Base-by-base conservation (phyloP, 92 coral and sea anemone genomes). In the Porites divaricata region DNA sequence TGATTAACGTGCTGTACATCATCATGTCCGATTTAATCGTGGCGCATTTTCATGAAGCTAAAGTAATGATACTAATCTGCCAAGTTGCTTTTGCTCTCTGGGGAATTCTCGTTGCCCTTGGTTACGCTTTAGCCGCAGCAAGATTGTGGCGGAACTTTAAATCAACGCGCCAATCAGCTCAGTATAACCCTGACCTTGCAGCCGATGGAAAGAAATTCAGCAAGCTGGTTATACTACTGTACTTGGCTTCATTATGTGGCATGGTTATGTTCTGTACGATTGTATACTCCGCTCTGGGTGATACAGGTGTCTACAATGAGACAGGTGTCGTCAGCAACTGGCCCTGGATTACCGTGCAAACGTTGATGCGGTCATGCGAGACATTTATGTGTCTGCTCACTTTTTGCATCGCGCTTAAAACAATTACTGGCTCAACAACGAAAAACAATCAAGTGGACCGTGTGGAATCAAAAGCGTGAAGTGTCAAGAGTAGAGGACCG, bases 81-180 rank as follows among this genome's bases (percentile, higher is more conserved):
- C 96, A 90, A 50, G 79, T 86, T 14, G 64, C 86, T 0, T 95
- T 90, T 63, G 92, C 98, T 54, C 63, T 76, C 50, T 95, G 98
- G 98, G 98, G 98, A 52, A 16, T 93, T 17, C 58, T 93, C 1
- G 76, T 93, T 49, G 83, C 94, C 15, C 0, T 86, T 11, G 98
- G 98, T 11, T 95, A 87, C 61, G 69, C 83, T 8, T 61, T 71
- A 19, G 87, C 93, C 8, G 84, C 85, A 9, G 76, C 53, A 57
- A 88, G 94, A 63, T 76, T 95, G 51, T 74, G 93, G 77, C 70
- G 79, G 23, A 95, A 95, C 82, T 81, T 93, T 25, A 75, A 70
- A 8, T 79, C 93, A 26, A 88, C 96, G 16, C 86, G 71, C 23
- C 76, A 63, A 4, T 59, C 82, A 15, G 70, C 84, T 19, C 76